These are phyloP conservation scores for Danionella dracula DNA, from an alignment of 2,797 vertebrate genomes.

Conservation along the genomic window DNA sequence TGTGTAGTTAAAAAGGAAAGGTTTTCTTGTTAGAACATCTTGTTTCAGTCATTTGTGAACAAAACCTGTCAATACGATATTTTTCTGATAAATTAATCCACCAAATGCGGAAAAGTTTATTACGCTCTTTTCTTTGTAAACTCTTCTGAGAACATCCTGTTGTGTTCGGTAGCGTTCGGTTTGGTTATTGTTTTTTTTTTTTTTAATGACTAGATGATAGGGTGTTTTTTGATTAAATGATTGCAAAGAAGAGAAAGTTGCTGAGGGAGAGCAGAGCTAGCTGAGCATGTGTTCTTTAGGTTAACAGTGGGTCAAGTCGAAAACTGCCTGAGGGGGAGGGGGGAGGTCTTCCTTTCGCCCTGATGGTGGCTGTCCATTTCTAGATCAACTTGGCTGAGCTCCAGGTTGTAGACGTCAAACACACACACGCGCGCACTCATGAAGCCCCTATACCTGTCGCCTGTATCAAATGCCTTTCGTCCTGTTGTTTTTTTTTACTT, in stretches of 20 bases:
- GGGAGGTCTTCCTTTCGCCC: conserved; percentile 23
- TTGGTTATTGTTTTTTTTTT: no score
- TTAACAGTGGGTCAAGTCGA: conserved; percentile 30
- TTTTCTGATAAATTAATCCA: no score
- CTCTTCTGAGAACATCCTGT: no score
- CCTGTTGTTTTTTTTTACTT: conserved; percentile 53
- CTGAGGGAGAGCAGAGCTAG: conserved; percentile 43
- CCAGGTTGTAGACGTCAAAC: conserved; percentile 78
- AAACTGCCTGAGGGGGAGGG: conserved; percentile 55
- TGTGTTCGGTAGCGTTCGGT: no score
- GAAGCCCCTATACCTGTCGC: conserved; percentile 74
- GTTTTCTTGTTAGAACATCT: no score
- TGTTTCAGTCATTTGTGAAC: no score
- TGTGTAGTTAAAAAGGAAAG: no score
- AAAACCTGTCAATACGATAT: no score
- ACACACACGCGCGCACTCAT: conserved; percentile 20
- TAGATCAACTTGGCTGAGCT: conserved; percentile 95
- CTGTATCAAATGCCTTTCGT: conserved; percentile 80
- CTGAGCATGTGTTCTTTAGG: conserved; percentile 17
- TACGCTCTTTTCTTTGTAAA: no score
- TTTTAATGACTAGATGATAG: no score
- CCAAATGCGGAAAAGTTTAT: no score
- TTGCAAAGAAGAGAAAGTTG: background rate
- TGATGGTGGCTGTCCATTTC: conserved; percentile 89
- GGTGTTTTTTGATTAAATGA: no score